phyloP scores from a whole-genome alignment of 2,888 invertebrate species.

The Archaeoteleia sp. region DNA sequence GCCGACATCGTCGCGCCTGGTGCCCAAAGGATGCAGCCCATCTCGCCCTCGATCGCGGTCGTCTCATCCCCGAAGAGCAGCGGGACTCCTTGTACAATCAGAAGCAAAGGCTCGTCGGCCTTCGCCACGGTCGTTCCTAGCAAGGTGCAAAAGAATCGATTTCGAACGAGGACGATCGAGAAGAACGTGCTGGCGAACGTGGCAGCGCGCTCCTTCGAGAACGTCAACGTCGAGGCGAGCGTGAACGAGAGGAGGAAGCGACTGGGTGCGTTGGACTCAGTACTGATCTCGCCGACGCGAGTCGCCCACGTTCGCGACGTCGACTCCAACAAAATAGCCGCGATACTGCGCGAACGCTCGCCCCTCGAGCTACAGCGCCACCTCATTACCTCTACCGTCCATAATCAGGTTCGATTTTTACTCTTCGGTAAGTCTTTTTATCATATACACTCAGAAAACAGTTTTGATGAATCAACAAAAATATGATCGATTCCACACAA shows the following conservation, averaged over 20 bases:
- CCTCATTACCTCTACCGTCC: conserved; percentile 86
- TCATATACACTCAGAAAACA: too few species aligned
- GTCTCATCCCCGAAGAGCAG: conserved; percentile 58
- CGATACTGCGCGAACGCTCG: conserved; percentile 88
- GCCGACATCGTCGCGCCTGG: conserved; percentile 64
- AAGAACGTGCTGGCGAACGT: conserved; percentile 69
- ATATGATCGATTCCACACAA: too few species aligned
- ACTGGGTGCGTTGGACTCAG: conserved; percentile 82
- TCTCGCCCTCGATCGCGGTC: conserved; percentile 54
- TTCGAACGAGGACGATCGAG: conserved; percentile 73
- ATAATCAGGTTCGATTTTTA: conserved; percentile 83
- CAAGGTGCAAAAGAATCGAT: conserved; percentile 69
- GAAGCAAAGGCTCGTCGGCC: conserved; percentile 65
- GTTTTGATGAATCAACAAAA: too few species aligned
- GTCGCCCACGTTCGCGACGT: conserved; percentile 81
- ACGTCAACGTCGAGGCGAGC: conserved; percentile 62
- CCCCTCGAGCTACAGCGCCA: conserved; percentile 89
- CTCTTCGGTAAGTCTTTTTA: too few species aligned
- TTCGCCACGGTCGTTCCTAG: conserved; percentile 60
- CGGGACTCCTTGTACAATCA: conserved; percentile 54
- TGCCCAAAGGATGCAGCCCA: conserved; percentile 63
- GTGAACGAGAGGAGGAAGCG: conserved; percentile 69
- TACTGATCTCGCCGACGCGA: conserved; percentile 81
- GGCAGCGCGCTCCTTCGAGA: conserved; percentile 59
- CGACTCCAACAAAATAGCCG: conserved; percentile 85